These are phyloP conservation scores for Galaxea fascicularis DNA, from an alignment of 92 coral and sea anemone species.

Conservation along the genomic window DNA sequence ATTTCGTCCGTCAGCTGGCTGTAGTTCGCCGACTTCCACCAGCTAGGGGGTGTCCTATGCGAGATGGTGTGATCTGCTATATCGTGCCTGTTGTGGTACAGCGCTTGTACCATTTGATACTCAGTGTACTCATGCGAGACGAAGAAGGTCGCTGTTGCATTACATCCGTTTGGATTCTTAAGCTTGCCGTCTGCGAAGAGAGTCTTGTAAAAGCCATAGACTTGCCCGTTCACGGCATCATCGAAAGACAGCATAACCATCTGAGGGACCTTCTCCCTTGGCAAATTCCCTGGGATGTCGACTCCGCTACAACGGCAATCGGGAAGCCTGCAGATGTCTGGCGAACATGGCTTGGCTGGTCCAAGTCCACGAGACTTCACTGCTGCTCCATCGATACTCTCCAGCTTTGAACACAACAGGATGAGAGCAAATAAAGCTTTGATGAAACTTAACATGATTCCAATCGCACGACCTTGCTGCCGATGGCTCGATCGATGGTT, in stretches of 20 bases:
- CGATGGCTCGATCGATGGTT: no score
- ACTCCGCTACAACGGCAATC: slow-evolving; percentile 93
- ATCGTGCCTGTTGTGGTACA: slow-evolving; percentile 90
- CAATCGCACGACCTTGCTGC: no score
- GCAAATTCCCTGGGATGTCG: slow-evolving; percentile 75
- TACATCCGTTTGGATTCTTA: slow-evolving; percentile 88
- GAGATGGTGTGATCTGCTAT: slow-evolving; percentile 93
- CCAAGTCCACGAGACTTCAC: no score
- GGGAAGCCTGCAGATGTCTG: slow-evolving; percentile 86
- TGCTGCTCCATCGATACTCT: no score
- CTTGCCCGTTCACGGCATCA: slow-evolving; percentile 77
- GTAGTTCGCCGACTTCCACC: slow-evolving; percentile 92
- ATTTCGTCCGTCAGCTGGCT: slow-evolving; percentile 82
- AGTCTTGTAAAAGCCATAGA: slow-evolving; percentile 52
- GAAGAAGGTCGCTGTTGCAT: slow-evolving; percentile 82
- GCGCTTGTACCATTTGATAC: slow-evolving; percentile 75
- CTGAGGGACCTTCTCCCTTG: slow-evolving; percentile 82
- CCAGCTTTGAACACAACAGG: no score
- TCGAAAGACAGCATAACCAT: slow-evolving; percentile 93
- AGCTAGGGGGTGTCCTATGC: slow-evolving; percentile 73
- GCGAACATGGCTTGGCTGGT: slow-evolving; percentile 59
- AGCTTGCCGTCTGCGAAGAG: slow-evolving; percentile 67
- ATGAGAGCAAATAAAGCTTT: no score
- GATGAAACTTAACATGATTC: no score
- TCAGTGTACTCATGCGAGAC: slow-evolving; percentile 90